phyloP scores from a whole-genome alignment of 2,888 invertebrate genomes.

The Volucella bombylans region DNA sequence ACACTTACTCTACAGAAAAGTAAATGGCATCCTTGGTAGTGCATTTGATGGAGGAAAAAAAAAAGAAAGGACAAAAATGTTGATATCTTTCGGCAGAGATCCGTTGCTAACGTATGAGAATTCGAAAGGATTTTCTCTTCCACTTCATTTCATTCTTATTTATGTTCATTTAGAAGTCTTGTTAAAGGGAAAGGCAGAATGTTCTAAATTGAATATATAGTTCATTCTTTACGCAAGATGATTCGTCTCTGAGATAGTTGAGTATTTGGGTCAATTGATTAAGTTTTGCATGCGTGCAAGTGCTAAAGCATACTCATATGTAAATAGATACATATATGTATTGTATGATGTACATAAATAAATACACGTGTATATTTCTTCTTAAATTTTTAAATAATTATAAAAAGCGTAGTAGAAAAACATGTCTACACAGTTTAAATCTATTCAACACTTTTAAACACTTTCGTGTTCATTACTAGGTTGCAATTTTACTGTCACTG shows the following conservation, averaged over 20 bases:
- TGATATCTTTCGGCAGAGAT: constrained; percentile 42
- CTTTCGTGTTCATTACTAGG: no score
- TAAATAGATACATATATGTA: neutral
- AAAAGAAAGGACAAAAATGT: constrained; percentile 28
- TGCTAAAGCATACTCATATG: neutral
- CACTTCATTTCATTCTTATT: constrained; percentile 59
- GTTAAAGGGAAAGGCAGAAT: constrained; percentile 19
- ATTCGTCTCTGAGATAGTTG: constrained; percentile 52
- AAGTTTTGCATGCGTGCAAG: constrained; percentile 58
- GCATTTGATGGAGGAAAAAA: constrained; percentile 62
- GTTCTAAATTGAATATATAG: constrained; percentile 68
- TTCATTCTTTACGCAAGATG: constrained; percentile 55
- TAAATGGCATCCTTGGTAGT: constrained; percentile 52
- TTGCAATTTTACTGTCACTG: no score
- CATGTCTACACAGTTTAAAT: no score
- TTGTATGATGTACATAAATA: neutral
- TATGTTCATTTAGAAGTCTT: constrained; percentile 51
- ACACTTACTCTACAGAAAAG: constrained; percentile 26
- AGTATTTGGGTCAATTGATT: constrained; percentile 68
- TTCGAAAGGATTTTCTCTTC: constrained; percentile 60
- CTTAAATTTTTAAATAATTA: no score
- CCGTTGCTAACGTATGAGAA: constrained; percentile 50
- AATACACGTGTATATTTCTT: neutral
- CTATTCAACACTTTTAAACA: no score
- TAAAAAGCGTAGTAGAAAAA: no score